Evolutionary conservation across 1,140 invertebrate species (phyloP), one percentile per base, ranked within the genome.

Genomic region (Paralvinella palmiformis): DNA sequence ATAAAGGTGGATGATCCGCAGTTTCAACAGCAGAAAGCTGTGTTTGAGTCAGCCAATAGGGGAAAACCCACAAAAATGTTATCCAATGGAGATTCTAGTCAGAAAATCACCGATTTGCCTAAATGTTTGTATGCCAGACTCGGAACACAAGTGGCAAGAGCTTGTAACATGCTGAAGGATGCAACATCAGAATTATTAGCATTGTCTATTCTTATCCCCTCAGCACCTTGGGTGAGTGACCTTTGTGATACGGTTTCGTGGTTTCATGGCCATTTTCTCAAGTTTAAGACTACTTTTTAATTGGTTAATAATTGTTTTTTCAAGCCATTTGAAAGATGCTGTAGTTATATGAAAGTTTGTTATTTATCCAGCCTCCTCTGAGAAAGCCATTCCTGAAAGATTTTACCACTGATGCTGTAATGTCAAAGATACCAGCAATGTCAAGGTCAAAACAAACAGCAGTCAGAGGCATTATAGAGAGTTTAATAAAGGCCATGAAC

Each of bases 221-320:
- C 65, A 63, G 75, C 74, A 56, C 75, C 75, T 2, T 77, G 74
- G 75, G 75, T 75, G 70, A 67, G 33, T 57, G 10, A 13, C 24
- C 17, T 17, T 10, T 13, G 13, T 27, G 22, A 10, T 53, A 0
- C 10, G 24, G 17, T 10, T 53, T 27, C 17, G 22, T 53, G 17
- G 22, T 27, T 53, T 53, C 22, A 27, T 13, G 24, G 13, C 24
- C 13, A 27, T 17, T 13, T 41, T n/a, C 24, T 17, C 50, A 53
- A 53, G 24, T n/a, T 53, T 22, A 53, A 27, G 13, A n/a, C 24
- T n/a, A 22, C 10, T 53, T 10, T n/a, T 10, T 17, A 53, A n/a
- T 17, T n/a, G 15, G 15, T 15, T n/a, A 53, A 10, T 0, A 53
- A 17, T 13, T 53, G 1, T 53, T 53, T 15, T n/a, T 0, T 27